Evolutionary conservation across 2,888 invertebrate genomes (phyloP).

Genomic region (Drosophila sordidula): DNA sequence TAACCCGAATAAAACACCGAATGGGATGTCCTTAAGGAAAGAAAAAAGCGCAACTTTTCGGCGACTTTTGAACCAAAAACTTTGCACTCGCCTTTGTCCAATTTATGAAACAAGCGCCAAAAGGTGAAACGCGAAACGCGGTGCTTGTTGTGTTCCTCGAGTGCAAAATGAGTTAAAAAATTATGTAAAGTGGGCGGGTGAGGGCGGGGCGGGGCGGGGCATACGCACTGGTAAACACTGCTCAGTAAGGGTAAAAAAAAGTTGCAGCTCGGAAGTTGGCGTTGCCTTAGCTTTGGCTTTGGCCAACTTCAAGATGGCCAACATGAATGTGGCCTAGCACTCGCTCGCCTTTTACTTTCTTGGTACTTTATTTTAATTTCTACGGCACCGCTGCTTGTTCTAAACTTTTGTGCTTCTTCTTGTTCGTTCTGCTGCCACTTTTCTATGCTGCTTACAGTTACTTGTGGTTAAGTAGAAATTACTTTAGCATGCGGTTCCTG

Average conservation of each 20-base stretch:
- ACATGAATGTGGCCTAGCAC: constrained; percentile 26
- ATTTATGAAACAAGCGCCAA: constrained; percentile 42
- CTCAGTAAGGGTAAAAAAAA: constrained; percentile 16
- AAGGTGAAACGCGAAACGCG: constrained; percentile 55
- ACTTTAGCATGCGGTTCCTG: constrained; percentile 62
- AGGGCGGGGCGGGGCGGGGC: constrained; percentile 17
- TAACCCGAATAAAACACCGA: constrained; percentile 55
- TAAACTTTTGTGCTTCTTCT: constrained; percentile 46
- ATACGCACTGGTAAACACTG: constrained; percentile 53
- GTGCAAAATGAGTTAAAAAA: constrained; percentile 78
- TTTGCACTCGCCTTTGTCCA: constrained; percentile 64
- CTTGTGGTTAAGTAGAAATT: constrained; percentile 72
- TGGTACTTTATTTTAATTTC: constrained; percentile 79
- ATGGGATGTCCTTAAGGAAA: constrained; percentile 44
- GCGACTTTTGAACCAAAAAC: constrained; percentile 62
- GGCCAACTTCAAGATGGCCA: constrained; percentile 68
- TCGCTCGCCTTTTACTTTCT: constrained; percentile 72
- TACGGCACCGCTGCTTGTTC: constrained; percentile 45
- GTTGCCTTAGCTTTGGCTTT: constrained; percentile 43
- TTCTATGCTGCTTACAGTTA: constrained; percentile 45
- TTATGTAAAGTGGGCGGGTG: constrained; percentile 60
- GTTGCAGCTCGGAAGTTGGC: constrained; percentile 56
- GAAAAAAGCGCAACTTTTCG: constrained; percentile 58
- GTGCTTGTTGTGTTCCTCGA: constrained; percentile 55
- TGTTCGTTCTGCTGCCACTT: constrained; percentile 50